Conservation (phyloP, 2,888 invertebrate species). For the Stramonita haemastoma region DNA sequence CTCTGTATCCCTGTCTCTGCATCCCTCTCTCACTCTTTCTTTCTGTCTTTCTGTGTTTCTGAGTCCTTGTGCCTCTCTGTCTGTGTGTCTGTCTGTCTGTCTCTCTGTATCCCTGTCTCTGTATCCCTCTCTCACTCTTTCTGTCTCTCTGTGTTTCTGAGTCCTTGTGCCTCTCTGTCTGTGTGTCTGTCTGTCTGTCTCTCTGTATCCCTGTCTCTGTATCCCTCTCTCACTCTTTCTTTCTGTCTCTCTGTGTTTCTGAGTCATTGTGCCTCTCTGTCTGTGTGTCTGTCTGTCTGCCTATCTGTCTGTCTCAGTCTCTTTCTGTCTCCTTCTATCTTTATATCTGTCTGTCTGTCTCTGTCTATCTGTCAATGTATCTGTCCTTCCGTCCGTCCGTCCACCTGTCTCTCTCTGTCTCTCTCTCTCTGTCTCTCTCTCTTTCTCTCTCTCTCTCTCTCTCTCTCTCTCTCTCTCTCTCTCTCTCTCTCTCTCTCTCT, state of each 20-base stretch:
- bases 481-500: constrained; percentile 7
- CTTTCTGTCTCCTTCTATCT: background rate
- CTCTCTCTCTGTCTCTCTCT: constrained; percentile 1
- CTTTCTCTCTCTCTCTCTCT: background rate
- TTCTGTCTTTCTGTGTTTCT: background rate
- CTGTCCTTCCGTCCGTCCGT: too few species aligned
- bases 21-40: background rate
- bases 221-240: background rate
- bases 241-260: background rate
- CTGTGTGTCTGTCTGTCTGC: background rate
- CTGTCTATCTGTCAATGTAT: too few species aligned
- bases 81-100: background rate
- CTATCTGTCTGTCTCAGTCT: background rate
- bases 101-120: background rate
- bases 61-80: background rate
- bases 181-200: background rate
- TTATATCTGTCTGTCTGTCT: too few species aligned
- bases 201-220: background rate
- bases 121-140: background rate
- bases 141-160: background rate
- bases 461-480: background rate
- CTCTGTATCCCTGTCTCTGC: background rate
- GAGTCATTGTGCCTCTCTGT: background rate
- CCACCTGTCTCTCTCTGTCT: too few species aligned
- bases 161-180: background rate